Evolutionary conservation across 2,797 vertebrate genomes (phyloP), one percentile per base, ranked within the genome.

Genomic region (Galaxias olidus): DNA sequence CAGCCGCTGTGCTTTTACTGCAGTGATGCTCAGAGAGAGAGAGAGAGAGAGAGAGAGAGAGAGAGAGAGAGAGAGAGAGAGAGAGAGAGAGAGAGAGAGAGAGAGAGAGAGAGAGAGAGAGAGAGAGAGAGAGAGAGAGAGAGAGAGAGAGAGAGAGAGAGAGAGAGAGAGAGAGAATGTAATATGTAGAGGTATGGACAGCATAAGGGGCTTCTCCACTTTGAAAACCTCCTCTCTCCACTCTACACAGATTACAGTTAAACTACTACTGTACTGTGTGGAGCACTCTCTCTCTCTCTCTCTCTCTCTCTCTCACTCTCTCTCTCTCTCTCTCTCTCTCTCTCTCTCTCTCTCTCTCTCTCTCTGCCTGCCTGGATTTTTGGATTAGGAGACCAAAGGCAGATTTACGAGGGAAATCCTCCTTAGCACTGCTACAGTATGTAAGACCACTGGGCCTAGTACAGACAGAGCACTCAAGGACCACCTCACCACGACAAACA

Each of bases 171-270:
- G 30, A 30, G 30, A 30, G 30, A 30, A n/a, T n/a, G n/a, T n/a
- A n/a, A 30, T 30, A 30, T 30, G 30, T 30, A 30, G 30, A 30
- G 30, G 30, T 30, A 30, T 30, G 30, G 30, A 30, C 30, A 64
- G 74, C 79, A 82, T 53, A 58, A 59, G 59, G 56, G 20, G 69
- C 54, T 42, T 57, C 30, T 83, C 84, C 82, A 60, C 57, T 71
- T 46, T 42, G 57, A 72, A 76, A 77, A 75, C 71, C 76, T 81
- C 69, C 10, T 17, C 4, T 2, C 17, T 10, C n/a, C 4, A 43
- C 10, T 41, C 30, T 61, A 48, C 56, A 30, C 30, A 72, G 79
- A 84, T 86, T 79, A 77, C 69, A 9, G 30, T 59, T 75, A 69
- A 74, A 68, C 78, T 66, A 18, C 11, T 20, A 19, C 9, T 53